Evolutionary conservation across 2,888 invertebrate genomes (phyloP).

Genomic region (Bruchidius siliquastri): DNA sequence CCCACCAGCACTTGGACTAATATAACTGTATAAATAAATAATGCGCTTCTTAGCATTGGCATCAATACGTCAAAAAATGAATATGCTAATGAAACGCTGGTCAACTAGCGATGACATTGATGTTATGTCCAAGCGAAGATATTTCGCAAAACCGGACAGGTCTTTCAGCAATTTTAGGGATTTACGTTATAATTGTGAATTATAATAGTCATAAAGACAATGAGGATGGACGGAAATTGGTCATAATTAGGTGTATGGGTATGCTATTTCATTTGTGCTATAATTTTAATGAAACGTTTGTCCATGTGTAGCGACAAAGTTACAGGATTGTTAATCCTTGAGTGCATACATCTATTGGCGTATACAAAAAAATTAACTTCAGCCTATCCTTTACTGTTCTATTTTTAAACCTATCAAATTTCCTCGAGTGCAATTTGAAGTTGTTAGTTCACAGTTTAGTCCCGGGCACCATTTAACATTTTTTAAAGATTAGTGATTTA

Average conservation of each 20-base stretch:
- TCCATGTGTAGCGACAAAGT: not conserved
- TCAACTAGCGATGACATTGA: not conserved
- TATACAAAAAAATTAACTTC: no score
- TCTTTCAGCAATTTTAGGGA: not conserved
- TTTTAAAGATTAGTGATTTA: no score
- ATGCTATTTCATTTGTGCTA: not conserved
- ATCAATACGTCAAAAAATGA: not conserved
- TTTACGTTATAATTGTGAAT: not conserved
- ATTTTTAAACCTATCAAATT: no score
- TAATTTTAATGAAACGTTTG: not conserved
- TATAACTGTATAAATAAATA: not conserved
- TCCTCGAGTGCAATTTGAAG: no score
- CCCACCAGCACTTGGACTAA: not conserved
- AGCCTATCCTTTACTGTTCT: no score
- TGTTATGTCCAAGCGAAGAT: not conserved
- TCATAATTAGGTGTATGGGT: not conserved
- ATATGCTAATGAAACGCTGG: not conserved
- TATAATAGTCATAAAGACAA: not conserved
- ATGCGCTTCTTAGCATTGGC: not conserved
- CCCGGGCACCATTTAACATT: no score
- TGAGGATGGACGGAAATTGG: not conserved
- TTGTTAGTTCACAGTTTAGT: no score
- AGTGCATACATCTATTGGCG: no score
- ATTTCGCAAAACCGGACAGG: not conserved
- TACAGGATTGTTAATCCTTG: not conserved